Conservation (phyloP, 2,113 vertebrate genomes). For the Myotis brandtii region DNA sequence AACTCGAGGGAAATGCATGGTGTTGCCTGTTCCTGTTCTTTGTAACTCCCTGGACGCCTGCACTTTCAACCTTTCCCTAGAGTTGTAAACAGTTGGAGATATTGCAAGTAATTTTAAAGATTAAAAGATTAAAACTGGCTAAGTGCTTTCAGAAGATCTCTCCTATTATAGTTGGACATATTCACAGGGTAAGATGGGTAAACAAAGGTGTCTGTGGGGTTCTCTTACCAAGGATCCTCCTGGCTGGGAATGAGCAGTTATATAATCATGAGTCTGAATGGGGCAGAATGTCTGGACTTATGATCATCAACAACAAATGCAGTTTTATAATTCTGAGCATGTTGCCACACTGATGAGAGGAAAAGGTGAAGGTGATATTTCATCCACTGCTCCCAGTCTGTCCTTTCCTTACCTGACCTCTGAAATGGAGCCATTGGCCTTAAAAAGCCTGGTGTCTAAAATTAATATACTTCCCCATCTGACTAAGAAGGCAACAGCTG, state of each 20-base stretch:
- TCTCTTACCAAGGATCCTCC: background rate
- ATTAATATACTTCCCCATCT: constrained; percentile 79
- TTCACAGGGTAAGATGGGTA: background rate
- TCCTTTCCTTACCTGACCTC: constrained; percentile 79
- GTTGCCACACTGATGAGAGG: background rate
- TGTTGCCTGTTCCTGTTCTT: background rate
- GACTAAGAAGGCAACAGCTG: constrained; percentile 75
- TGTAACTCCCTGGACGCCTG: background rate
- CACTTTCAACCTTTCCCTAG: background rate
- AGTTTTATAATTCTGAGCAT: background rate
- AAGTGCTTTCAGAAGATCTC: background rate
- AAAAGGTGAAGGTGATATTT: constrained; percentile 63
- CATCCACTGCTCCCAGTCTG: background rate
- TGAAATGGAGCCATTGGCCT: constrained; percentile 77
- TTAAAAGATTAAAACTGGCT: background rate
- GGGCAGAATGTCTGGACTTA: background rate
- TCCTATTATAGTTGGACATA: no score
- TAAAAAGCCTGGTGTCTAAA: constrained; percentile 71
- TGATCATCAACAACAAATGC: background rate
- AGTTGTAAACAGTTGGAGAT: background rate
- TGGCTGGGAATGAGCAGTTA: background rate
- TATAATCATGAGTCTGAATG: background rate
- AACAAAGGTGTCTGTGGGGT: background rate
- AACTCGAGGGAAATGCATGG: background rate
- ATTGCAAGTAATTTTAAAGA: background rate